Evolutionary conservation across 2,113 vertebrate genomes (phyloP), one percentile per base, ranked within the genome.

Genomic region (Baryphthengus martii): DNA sequence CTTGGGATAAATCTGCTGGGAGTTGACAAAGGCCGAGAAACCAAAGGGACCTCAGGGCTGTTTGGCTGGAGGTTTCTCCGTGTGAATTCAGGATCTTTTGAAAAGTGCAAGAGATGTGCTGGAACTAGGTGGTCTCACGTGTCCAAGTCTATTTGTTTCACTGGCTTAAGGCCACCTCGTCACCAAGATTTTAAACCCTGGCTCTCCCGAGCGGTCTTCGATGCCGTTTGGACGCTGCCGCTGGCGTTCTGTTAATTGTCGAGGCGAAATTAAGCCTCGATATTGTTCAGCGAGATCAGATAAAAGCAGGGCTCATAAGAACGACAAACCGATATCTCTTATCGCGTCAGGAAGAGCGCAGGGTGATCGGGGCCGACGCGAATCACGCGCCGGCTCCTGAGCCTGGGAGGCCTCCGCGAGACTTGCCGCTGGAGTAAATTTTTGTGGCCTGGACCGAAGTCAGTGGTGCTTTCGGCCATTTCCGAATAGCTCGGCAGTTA

Each of bases 191-290:
- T 53, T 58, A n/a, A 95, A 86, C 59, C 87, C 35, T 93, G 3
- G 1, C 37, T 87, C 40, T 93, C 18, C 42, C 40, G 61, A 93
- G 37, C 25, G 39, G 62, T 89, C 76, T 85, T 33, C 39, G 55
- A 31, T 68, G 63, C 33, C 86, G 17, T 37, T 79, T 89, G 73
- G 72, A 82, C 90, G 62, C 73, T 77, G 44, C 40, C 42, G 37
- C 75, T 88, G 95, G 81, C 52, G n/a, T 88, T 96, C 74, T 92
- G n/a, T 93, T 95, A 96, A 94, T 94, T 92, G 90, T 42, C 67
- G 72, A 83, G 72, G 90, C 73, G 86, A 82, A 96, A 94, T 84
- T 72, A 94, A 87, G 80, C 67, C 56, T 71, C 49, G 82, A 72
- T 97, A 94, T 19, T 50, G 55, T 66, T 88, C 76, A 80, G 59